Evolutionary conservation across 2,888 invertebrate species (phyloP).

Genomic region (Mechanitis mazaeus): DNA sequence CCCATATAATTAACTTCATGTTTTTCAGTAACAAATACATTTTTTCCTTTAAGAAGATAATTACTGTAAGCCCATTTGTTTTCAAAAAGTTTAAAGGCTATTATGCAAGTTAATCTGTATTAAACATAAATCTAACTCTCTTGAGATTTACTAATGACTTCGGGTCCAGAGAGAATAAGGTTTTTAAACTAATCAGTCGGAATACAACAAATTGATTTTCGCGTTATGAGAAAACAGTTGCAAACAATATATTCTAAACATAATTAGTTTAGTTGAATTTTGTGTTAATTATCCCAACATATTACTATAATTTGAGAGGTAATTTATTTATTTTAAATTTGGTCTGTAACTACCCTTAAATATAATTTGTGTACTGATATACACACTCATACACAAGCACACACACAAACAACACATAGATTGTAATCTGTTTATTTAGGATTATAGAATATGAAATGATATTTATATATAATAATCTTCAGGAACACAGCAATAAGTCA

Average conservation of each 20-base stretch:
- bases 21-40: background rate
- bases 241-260: no score
- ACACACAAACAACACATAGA: no score
- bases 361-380: no score
- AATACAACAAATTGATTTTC: conserved; percentile 12
- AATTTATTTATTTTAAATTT: no score
- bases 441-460: background rate
- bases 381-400: no score
- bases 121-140: conserved; percentile 20
- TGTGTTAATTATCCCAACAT: no score
- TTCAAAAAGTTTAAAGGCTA: conserved; percentile 11
- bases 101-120: conserved; percentile 17
- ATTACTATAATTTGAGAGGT: no score
- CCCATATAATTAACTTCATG: no score
- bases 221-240: background rate
- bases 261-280: no score
- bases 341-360: no score
- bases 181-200: conserved; percentile 15
- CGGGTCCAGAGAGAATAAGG: conserved; percentile 11
- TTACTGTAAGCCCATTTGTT: conserved; percentile 1
- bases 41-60: background rate
- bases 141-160: conserved; percentile 21
- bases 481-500: background rate
- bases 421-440: no score
- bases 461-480: background rate